phyloP scores from a whole-genome alignment of 2,888 invertebrate genomes.

The Encarsia formosa region DNA sequence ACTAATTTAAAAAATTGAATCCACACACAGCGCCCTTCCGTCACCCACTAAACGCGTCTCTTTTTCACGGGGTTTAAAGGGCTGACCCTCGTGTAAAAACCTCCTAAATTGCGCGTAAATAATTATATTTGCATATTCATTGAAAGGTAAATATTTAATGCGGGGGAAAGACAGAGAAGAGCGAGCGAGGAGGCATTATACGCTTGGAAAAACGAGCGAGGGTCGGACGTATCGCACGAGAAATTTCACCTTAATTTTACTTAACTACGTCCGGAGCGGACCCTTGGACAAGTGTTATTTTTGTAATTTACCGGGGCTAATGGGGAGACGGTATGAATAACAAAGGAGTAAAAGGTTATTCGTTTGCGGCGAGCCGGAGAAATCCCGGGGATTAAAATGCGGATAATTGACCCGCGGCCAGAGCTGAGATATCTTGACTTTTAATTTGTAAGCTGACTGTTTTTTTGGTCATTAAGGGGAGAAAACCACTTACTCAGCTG shows the following conservation, averaged over 20 bases:
- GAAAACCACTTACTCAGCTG: too few relatives aligned
- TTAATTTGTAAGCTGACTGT: too few relatives aligned
- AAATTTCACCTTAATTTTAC: slow-evolving; percentile 48
- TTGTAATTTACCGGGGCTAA: slow-evolving; percentile 44
- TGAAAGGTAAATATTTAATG: slow-evolving; percentile 52
- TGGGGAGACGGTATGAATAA: too few relatives aligned
- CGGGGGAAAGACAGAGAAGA: slow-evolving; percentile 22
- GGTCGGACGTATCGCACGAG: slow-evolving; percentile 8
- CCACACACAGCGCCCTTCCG: slow-evolving; percentile 3
- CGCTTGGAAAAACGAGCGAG: slow-evolving; percentile 11
- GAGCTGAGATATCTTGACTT: too few relatives aligned
- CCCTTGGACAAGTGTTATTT: slow-evolving; percentile 43
- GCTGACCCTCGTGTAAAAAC: slow-evolving; percentile 43
- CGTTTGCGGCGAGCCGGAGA: too few relatives aligned
- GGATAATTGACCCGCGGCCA: too few relatives aligned
- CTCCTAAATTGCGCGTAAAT: slow-evolving; percentile 52
- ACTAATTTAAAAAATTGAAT: slow-evolving; percentile 27
- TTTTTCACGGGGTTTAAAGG: slow-evolving; percentile 4
- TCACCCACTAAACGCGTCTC: slow-evolving; percentile 24
- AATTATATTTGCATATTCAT: slow-evolving; percentile 53
- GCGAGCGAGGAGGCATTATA: slow-evolving; percentile 23
- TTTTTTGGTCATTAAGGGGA: too few relatives aligned
- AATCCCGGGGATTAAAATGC: too few relatives aligned
- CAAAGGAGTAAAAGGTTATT: too few relatives aligned
- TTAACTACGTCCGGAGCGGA: slow-evolving; percentile 34